These are phyloP conservation scores for Onthophagus taurus DNA, from an alignment of 1,140 invertebrate genomes.

Conservation along the genomic window DNA sequence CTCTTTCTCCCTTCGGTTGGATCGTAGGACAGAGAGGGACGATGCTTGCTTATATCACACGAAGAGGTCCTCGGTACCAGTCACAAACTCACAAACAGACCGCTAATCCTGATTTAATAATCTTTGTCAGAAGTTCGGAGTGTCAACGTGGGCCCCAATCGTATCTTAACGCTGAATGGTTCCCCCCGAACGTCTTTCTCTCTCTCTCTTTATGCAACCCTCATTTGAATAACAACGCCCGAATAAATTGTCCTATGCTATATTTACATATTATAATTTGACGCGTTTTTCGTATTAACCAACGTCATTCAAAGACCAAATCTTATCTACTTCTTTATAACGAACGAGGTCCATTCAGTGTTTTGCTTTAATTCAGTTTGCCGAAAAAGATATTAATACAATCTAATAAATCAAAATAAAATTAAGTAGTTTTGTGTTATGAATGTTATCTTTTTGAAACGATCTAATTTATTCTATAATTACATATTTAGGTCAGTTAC, in stretches of 20 bases:
- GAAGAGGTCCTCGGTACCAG: constrained; percentile 17
- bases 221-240: constrained; percentile 28
- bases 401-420: too few relatives aligned
- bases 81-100: constrained; percentile 23
- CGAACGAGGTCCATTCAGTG: constrained; percentile 14
- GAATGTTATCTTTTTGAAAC: too few relatives aligned
- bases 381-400: too few relatives aligned
- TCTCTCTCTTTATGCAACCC: constrained; percentile 11
- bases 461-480: too few relatives aligned
- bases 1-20: constrained; percentile 7
- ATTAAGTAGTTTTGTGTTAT: too few relatives aligned
- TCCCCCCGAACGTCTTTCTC: constrained; percentile 17
- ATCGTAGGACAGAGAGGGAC: constrained; percentile 1
- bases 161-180: constrained; percentile 19
- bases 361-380: constrained; percentile 19
- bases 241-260: constrained; percentile 25
- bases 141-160: constrained; percentile 23
- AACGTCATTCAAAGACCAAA: constrained; percentile 14
- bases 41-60: constrained; percentile 19
- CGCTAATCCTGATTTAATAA: constrained; percentile 35
- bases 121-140: constrained; percentile 26
- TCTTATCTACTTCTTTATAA: not conserved
- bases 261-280: constrained; percentile 27
- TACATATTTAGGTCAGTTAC: too few relatives aligned
- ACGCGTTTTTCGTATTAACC: constrained; percentile 19